phyloP scores from a whole-genome alignment of 2,888 invertebrate genomes.

The Melieria picta region DNA sequence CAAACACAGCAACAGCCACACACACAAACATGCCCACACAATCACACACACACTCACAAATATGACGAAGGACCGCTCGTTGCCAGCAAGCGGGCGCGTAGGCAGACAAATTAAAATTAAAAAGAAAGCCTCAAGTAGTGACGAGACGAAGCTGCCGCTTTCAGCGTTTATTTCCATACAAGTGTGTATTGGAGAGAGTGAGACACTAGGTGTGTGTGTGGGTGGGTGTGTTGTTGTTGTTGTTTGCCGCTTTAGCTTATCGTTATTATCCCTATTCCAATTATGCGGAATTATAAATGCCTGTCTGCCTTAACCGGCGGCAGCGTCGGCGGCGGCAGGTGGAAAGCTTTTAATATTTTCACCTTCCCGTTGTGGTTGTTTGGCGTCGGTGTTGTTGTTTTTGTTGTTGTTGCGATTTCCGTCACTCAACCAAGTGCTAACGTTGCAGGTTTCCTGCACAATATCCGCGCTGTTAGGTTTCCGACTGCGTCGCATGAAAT shows the following conservation, averaged over 20 bases:
- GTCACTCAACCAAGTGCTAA: too few species aligned
- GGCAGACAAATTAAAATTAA: slow-evolving; percentile 16
- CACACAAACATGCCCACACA: neutral
- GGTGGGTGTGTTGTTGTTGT: slow-evolving; percentile 16
- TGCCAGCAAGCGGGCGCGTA: neutral
- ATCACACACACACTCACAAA: neutral
- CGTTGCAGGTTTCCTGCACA: too few species aligned
- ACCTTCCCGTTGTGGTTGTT: too few species aligned
- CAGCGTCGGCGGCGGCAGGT: neutral
- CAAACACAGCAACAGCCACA: too few species aligned
- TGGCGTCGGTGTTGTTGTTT: too few species aligned
- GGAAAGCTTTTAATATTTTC: too few species aligned
- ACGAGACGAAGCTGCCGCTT: neutral
- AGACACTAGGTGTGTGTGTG: slow-evolving; percentile 4
- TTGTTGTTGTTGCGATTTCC: too few species aligned
- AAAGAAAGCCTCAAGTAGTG: slow-evolving; percentile 14
- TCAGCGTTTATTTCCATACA: neutral
- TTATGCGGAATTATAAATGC: slow-evolving; percentile 63
- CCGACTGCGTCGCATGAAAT: too few species aligned
- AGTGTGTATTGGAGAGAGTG: neutral
- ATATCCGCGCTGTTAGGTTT: too few species aligned
- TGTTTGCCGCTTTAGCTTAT: slow-evolving; percentile 52
- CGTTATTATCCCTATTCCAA: slow-evolving; percentile 63
- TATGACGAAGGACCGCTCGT: neutral
- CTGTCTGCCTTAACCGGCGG: slow-evolving; percentile 18